These are phyloP conservation scores for Sphenodon punctatus DNA, from an alignment of 2,797 vertebrate species.

Conservation along the genomic window DNA sequence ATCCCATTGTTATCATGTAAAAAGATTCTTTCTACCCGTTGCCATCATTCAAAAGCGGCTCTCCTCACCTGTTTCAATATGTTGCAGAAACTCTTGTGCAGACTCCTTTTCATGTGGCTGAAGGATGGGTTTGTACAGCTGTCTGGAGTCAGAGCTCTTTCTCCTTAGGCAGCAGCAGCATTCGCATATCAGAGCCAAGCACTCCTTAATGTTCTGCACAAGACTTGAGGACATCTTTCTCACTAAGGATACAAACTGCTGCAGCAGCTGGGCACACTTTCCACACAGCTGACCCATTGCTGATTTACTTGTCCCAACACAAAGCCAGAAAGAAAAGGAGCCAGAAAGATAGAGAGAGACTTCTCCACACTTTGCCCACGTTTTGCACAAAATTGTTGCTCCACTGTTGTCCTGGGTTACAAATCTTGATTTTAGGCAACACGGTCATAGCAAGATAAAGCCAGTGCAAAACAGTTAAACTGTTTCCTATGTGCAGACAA, in stretches of 20 bases:
- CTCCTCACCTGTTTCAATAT: slow-evolving; percentile 70
- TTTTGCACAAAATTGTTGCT: not conserved
- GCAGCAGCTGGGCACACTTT: slow-evolving; percentile 70
- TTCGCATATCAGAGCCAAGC: slow-evolving; percentile 57
- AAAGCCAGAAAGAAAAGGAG: not conserved
- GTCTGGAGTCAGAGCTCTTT: slow-evolving; percentile 38
- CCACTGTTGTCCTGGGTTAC: not conserved
- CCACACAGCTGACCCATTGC: slow-evolving; percentile 74
- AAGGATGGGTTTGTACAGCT: slow-evolving; percentile 65
- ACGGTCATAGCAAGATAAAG: not conserved
- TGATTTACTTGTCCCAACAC: slow-evolving; percentile 12
- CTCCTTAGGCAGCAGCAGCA: slow-evolving; percentile 75
- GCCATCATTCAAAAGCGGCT: not conserved
- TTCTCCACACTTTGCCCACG: not conserved
- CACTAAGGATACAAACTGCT: slow-evolving; percentile 52
- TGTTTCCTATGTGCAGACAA: not conserved
- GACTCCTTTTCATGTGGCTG: slow-evolving; percentile 65
- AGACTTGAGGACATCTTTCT: slow-evolving; percentile 59
- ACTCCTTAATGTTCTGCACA: slow-evolving; percentile 59
- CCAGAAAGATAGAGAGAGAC: not conserved
- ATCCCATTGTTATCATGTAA: not conserved
- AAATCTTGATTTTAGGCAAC: not conserved
- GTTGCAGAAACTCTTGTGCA: slow-evolving; percentile 64
- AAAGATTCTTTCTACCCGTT: not conserved
- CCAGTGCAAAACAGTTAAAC: not conserved